Percentiles rank a stretch among this genome's conserved stretches.
These are phyloP conservation scores for Tenthredo distinguenda DNA, from an alignment of 2,888 invertebrate species.

Conservation along the genomic window DNA sequence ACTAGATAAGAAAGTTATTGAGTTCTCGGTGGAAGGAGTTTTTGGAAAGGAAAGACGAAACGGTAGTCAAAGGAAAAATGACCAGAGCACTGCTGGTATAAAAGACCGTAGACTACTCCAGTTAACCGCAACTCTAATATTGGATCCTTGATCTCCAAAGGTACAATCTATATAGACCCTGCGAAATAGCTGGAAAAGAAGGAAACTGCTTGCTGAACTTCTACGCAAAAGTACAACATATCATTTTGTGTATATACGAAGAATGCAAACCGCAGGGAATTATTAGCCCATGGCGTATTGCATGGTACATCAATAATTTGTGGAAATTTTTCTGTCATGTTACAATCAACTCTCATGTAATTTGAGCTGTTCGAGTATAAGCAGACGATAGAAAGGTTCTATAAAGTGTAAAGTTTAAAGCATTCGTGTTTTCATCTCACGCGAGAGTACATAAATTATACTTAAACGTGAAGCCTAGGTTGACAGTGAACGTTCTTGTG, in stretches of 20 bases:
- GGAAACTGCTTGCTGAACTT: not conserved
- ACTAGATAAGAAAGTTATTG: slow-evolving; percentile 33
- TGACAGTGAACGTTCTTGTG: slow-evolving; percentile 14
- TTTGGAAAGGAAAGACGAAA: slow-evolving; percentile 5
- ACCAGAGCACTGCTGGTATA: not conserved
- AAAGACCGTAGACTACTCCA: not conserved
- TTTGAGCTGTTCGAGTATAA: not conserved
- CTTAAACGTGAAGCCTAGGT: not conserved
- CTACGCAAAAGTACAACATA: not conserved
- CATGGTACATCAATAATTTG: not conserved
- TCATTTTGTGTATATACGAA: not conserved
- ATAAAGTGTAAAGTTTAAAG: slow-evolving; percentile 6
- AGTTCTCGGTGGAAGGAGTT: slow-evolving; percentile 18
- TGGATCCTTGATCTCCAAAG: slow-evolving; percentile 42
- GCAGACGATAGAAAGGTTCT: not conserved
- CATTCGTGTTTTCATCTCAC: slow-evolving; percentile 11
- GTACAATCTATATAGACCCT: slow-evolving; percentile 4
- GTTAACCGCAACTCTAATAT: slow-evolving; percentile 42
- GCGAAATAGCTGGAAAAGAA: not conserved
- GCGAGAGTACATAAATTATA: slow-evolving; percentile 18
- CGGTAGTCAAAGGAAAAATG: slow-evolving; percentile 7
- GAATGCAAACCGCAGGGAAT: not conserved
- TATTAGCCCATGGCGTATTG: not conserved
- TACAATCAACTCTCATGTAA: not conserved
- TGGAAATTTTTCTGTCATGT: not conserved